Base-by-base conservation (phyloP, 2,113 vertebrate genomes). In the Pterocles orientalis region DNA sequence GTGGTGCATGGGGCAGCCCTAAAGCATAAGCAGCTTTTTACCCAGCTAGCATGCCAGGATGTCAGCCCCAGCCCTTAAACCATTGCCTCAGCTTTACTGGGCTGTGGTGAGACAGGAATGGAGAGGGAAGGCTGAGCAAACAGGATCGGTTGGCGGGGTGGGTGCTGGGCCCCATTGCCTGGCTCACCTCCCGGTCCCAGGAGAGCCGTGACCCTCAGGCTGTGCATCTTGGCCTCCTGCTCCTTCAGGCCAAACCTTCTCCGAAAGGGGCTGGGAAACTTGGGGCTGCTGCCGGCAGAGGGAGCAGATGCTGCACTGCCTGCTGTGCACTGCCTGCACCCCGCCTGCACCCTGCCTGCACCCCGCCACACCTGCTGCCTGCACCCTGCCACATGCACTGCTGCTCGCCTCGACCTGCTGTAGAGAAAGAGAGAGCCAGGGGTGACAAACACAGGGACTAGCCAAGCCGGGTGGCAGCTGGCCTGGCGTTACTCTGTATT, bases 371-470 rank as follows among this genome's bases (percentile, higher is more conserved):
- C 21, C 4, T 26, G n/a, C 25, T 69, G n/a, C 31, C 25, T 33
- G 13, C 39, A 12, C 23, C 34, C 28, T 14, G 13, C 90, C 8
- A 41, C 66, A 13, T 31, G 87, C 6, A 1, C 86, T 82, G 70
- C 86, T 11, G 24, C 81, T 60, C 15, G 4, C 57, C 31, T 80
- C 4, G 0, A 58, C 64, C 61, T 79, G 64, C 75, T 76, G 81
- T 56, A 64, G 86, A 97, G 92, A 91, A 86, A 94, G 94, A 97
- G 96, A 96, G 97, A 94, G 72, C 61, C 75, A 90, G 75, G 88
- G 39, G 29, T 50, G 56, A 48, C 36, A 36, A 14, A 51, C 43
- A n/a, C 56, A 53, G 54, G 82, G 82, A 53, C 2, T 0, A 65
- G 43, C 34, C 90, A 85, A 85, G 68, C 8, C 7, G 4, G 25